Evolutionary conservation across 1,140 invertebrate genomes (phyloP), one percentile per base, ranked within the genome.

Genomic region (Ceratosolen fusciceps): DNA sequence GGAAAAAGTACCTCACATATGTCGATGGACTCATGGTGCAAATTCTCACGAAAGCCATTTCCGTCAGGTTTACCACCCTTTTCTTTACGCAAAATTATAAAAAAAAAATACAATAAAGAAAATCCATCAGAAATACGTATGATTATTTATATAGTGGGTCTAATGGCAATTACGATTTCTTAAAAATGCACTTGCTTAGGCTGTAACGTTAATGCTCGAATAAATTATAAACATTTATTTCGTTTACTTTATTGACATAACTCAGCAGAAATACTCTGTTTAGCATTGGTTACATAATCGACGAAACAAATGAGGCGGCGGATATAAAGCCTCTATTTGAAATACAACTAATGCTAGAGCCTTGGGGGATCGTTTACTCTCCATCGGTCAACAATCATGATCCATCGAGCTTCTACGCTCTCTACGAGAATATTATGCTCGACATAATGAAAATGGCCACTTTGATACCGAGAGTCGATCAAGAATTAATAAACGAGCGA

Each of bases 361-460:
- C 93, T 29, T 92, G 92, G 0, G 89, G 92, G 34, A 92, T 96
- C 47, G 87, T 92, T 16, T 95, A 93, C 83, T 85, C 90, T 24
- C 94, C 94, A 0, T 92, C 92, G 9, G 85, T 95, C 39, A 92
- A 94, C 83, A 83, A 91, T 16, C 91, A 92, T 21, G 90, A 92
- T 47, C 88, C 92, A 2, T 84, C 88, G 8, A 93, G 93, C 60
- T 94, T 95, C 81, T 92, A 92, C 49, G 87, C 88, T 49, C 87
- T 93, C 56, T 90, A 93, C 19, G 92, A 93, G 79, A 85, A 87
- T 0, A 83, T 94, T 9, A 83, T 94, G 29, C 89, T 92, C 60
- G 92, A 94, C 74, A 92, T 95, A 37, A 92, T 93, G 82, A 92
- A 92, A 81, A 93, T 94, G 89, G 92, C 95, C 0, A 93, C 93